A percentile compares a stretch with the other conserved stretches of the same genome.
Evolutionary conservation across 1,140 invertebrate genomes (phyloP).

Genomic region (Drosophila kepulauana): DNA sequence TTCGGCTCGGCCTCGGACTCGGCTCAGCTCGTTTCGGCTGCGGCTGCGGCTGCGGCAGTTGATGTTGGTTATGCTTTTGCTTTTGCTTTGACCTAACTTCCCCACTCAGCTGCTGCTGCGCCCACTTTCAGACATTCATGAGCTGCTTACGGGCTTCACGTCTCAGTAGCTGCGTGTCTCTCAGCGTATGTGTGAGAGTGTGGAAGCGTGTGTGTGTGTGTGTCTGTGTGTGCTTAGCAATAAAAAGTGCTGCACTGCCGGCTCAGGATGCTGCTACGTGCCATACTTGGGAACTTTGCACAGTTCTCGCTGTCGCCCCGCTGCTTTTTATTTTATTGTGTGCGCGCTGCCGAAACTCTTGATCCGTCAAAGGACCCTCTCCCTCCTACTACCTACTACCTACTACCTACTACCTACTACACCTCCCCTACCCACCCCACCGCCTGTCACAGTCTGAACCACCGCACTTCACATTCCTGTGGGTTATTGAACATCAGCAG

Average conservation of each 20-base stretch:
- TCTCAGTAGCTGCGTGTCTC: constrained; percentile 32
- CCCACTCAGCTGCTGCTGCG: background rate
- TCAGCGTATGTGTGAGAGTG: background rate
- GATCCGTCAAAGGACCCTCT: constrained; percentile 36
- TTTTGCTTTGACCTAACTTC: background rate
- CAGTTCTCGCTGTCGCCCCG: constrained; percentile 14
- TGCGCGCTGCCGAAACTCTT: constrained; percentile 44
- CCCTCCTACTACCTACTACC: background rate
- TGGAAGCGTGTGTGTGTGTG: constrained; percentile 16
- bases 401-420: too few species aligned
- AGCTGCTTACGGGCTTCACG: constrained; percentile 26
- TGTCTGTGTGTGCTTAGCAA: constrained; percentile 36
- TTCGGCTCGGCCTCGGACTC: background rate
- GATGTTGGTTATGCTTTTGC: constrained; percentile 2
- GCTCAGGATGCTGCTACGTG: constrained; percentile 52
- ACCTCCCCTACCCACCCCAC: background rate
- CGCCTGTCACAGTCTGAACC: too few species aligned
- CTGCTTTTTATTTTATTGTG: constrained; percentile 47
- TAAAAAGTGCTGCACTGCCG: constrained; percentile 58
- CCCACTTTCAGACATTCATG: constrained; percentile 34
- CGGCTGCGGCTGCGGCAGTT: constrained; percentile 37
- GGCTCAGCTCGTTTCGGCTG: constrained; percentile 4
- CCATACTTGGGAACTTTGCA: constrained; percentile 11
- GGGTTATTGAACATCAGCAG: constrained; percentile 44
- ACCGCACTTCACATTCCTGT: constrained; percentile 37